Conservation (phyloP, 1,140 invertebrate genomes). For the Yoshiicerus persimilis region DNA sequence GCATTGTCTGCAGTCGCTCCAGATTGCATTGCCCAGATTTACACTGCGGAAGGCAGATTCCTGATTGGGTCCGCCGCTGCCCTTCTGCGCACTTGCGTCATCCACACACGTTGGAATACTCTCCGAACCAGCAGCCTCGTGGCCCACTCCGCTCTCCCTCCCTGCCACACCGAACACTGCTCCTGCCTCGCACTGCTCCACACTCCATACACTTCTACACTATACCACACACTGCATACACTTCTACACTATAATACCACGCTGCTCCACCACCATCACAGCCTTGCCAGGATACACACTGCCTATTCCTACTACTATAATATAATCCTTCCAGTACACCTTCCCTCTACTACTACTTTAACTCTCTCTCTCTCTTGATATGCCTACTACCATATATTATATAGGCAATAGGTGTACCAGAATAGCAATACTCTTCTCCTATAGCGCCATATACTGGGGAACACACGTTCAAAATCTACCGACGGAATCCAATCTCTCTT, state of each 20-base stretch:
- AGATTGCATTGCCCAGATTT: conserved; percentile 38
- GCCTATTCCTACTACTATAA: not conserved
- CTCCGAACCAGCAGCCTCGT: too few relatives aligned
- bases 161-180: not conserved
- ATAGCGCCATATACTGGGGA: not conserved
- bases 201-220: not conserved
- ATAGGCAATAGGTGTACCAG: too few relatives aligned
- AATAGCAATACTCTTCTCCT: not conserved
- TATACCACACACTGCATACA: too few relatives aligned
- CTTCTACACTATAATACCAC: too few relatives aligned
- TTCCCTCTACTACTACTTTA: not conserved
- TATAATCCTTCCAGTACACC: not conserved
- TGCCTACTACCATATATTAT: too few relatives aligned
- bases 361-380: not conserved
- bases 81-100: conserved; percentile 47
- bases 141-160: too few relatives aligned
- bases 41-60: conserved; percentile 39
- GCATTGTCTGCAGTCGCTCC: conserved; percentile 33
- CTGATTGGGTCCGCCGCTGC: conserved; percentile 32
- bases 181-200: not conserved
- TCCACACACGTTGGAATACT: conserved; percentile 11
- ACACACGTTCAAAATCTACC: not conserved
- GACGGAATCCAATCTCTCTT: not conserved
- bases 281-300: too few relatives aligned
- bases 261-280: too few relatives aligned